Evolutionary conservation across 2,113 vertebrate genomes (phyloP), one percentile per base, ranked within the genome.

Genomic region (Bubalus kerabau): DNA sequence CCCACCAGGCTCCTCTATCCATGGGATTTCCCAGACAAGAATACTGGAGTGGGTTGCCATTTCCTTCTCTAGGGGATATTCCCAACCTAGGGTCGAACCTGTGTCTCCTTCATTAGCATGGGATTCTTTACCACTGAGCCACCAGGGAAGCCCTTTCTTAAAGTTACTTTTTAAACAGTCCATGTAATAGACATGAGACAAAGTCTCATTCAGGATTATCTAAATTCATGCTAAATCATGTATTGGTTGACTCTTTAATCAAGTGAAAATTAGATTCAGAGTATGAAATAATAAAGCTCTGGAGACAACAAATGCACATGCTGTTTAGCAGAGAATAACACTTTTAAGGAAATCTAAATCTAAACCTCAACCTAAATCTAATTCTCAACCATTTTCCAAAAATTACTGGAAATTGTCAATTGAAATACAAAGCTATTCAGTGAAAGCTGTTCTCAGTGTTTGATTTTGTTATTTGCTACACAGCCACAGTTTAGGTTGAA

Each of bases 251-350:
- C 89, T 98, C 96, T 94, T 98, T 90, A 98, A 94, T 26, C 84
- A 98, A 98, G 86, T 30, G 3, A 98, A 98, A 98, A 98, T 97
- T 93, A 97, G 87, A 98, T 97, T 84, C 81, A 96, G 93, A 94
- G 62, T 97, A 96, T 96, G 87, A 98, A 98, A 98, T 97, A 98
- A 98, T 97, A 98, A 90, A 98, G 88, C 95, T 97, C 87, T 48
- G 92, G 59, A 83, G 89, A 97, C 40, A 98, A 98, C 87, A 98
- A 96, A 98, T 62, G 46, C 40, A 97, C 96, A 97, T 43, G 56
- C 62, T 97, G 81, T 98, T 98, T 98, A 98, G 85, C 95, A 98
- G 84, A 98, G 91, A 98, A 99, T 96, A 59, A 21, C 96, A 7
- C 56, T 57, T 96, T 90, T 95, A 98, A 98, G 71, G 64, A 95